phyloP scores from a whole-genome alignment of 2,888 invertebrate genomes.

The Ptycholaimellus sp. region DNA sequence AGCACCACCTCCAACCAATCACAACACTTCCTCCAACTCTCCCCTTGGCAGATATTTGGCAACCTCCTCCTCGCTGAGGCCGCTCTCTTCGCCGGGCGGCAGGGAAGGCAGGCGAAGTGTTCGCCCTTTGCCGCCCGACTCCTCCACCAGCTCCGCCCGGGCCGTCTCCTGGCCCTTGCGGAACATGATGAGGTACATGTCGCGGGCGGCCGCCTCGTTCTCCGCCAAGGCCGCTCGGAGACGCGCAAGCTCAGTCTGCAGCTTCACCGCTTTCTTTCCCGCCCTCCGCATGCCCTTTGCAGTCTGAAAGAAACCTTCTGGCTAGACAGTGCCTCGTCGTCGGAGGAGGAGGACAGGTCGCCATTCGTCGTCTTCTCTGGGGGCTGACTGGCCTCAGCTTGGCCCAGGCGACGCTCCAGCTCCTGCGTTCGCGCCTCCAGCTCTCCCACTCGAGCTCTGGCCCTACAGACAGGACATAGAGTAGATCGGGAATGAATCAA shows the following conservation, averaged over 20 bases:
- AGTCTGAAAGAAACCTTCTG: too few relatives aligned
- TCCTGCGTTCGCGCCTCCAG: background rate
- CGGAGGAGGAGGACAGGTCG: too few relatives aligned
- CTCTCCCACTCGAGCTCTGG: too few relatives aligned
- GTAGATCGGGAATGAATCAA: too few relatives aligned
- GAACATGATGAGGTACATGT: conserved; percentile 25
- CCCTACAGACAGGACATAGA: too few relatives aligned
- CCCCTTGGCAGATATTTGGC: background rate
- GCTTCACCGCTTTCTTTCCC: conserved; percentile 5
- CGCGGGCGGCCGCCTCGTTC: conserved; percentile 18
- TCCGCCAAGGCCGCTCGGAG: conserved; percentile 14
- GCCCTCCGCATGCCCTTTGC: too few relatives aligned
- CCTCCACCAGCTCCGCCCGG: conserved; percentile 11
- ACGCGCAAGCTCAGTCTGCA: conserved; percentile 12
- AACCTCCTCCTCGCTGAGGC: background rate
- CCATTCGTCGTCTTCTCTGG: background rate
- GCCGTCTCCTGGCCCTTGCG: conserved; percentile 24
- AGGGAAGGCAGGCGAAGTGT: background rate
- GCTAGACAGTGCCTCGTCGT: too few relatives aligned
- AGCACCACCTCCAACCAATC: conserved; percentile 42
- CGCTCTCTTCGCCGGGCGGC: background rate
- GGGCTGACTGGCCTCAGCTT: too few relatives aligned
- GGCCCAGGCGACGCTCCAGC: background rate
- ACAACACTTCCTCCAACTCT: background rate
- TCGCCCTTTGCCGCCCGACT: background rate